These are phyloP conservation scores for Athrips mouffetella DNA, from an alignment of 2,888 invertebrate genomes.

Conservation along the genomic window DNA sequence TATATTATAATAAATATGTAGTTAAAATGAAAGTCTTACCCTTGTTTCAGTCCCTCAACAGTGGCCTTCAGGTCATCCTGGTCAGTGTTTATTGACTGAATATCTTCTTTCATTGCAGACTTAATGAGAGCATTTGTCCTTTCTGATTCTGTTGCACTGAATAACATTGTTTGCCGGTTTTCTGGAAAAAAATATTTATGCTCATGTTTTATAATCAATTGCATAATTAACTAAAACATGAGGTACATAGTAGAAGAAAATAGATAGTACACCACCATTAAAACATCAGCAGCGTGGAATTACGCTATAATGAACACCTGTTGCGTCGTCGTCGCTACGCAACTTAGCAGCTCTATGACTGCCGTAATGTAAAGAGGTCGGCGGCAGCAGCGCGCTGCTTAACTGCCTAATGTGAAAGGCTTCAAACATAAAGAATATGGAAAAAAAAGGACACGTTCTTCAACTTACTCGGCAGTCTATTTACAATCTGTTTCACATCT, in stretches of 20 bases:
- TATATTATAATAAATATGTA: slow-evolving; percentile 4
- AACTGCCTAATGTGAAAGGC: too few relatives aligned
- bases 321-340: too few relatives aligned
- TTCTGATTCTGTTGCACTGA: slow-evolving; percentile 96
- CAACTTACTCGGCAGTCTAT: slow-evolving; percentile 92
- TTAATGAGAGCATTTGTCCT: slow-evolving; percentile 92
- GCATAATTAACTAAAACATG: too few relatives aligned
- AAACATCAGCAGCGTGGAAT: too few relatives aligned
- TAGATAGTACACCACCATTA: too few relatives aligned
- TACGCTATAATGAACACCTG: too few relatives aligned
- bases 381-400: too few relatives aligned
- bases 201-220: too few relatives aligned
- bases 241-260: background rate
- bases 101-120: slow-evolving; percentile 92
- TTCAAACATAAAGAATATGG: too few relatives aligned
- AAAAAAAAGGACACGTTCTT: too few relatives aligned
- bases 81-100: slow-evolving; percentile 93
- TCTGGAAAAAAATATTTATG: slow-evolving; percentile 76
- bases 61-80: slow-evolving; percentile 89
- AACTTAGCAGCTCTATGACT: too few relatives aligned
- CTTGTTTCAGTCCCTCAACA: slow-evolving; percentile 89
- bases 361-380: too few relatives aligned
- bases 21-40: slow-evolving; percentile 45
- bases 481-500: slow-evolving; percentile 95
- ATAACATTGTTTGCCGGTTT: slow-evolving; percentile 96